phyloP scores from a whole-genome alignment of 2,797 vertebrate species.

The Iguana delicatissima region DNA sequence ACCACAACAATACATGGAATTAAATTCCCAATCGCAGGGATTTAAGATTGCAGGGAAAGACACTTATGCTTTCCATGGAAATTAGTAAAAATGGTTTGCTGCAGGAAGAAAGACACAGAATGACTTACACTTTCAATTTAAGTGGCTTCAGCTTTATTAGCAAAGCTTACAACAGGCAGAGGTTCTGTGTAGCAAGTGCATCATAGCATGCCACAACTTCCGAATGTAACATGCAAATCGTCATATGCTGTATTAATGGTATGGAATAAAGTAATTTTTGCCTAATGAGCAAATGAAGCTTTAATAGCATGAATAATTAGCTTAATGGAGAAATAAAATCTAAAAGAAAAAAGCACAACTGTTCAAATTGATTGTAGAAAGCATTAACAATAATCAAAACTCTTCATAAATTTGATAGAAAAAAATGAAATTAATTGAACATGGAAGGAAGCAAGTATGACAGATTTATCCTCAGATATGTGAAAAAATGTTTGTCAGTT shows the following conservation, averaged over 20 bases:
- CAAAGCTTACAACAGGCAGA: not conserved
- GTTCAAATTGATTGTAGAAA: not conserved
- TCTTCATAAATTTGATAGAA: no score
- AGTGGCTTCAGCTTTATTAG: not conserved
- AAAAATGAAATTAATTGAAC: no score
- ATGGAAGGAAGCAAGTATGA: not conserved
- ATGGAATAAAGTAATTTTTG: constrained; percentile 33
- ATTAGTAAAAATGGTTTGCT: not conserved
- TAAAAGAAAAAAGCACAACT: not conserved
- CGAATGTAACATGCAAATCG: not conserved
- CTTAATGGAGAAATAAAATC: not conserved
- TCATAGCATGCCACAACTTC: not conserved
- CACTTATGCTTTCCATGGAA: not conserved
- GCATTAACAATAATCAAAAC: not conserved
- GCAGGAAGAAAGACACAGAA: not conserved
- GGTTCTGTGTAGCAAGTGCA: not conserved
- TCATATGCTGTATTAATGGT: not conserved
- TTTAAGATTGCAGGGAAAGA: not conserved
- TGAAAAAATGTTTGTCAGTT: not conserved
- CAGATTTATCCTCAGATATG: not conserved
- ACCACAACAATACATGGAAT: no score
- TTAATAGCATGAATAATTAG: constrained; percentile 48
- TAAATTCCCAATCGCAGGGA: no score
- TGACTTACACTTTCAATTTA: not conserved
- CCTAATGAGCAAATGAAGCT: constrained; percentile 39